These are phyloP conservation scores for Epinotia ramella DNA, from an alignment of 2,888 invertebrate species.

Conservation along the genomic window DNA sequence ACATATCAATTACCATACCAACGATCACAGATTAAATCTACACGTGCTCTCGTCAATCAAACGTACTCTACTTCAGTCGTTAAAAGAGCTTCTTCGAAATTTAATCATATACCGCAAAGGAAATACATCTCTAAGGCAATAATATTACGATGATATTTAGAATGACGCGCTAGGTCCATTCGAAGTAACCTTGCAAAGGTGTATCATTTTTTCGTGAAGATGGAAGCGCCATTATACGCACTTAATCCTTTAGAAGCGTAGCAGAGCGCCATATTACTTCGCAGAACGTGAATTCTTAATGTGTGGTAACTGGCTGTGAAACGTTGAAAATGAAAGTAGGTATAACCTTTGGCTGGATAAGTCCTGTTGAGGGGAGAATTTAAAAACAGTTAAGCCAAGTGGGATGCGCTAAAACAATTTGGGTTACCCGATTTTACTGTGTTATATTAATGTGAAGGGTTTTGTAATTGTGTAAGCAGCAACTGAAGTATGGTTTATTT, in stretches of 20 bases:
- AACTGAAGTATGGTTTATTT: neutral
- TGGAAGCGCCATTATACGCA: constrained; percentile 54
- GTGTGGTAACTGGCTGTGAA: constrained; percentile 46
- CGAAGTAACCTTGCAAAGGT: constrained; percentile 51
- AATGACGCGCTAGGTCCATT: constrained; percentile 5
- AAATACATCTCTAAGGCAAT: constrained; percentile 43
- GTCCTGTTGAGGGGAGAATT: constrained; percentile 34
- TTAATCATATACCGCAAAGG: constrained; percentile 47
- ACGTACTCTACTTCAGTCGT: constrained; percentile 61
- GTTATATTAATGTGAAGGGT: neutral
- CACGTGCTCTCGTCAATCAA: constrained; percentile 54
- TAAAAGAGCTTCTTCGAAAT: constrained; percentile 59
- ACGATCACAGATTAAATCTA: constrained; percentile 50
- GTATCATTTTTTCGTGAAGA: constrained; percentile 60
- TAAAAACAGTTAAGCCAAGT: constrained; percentile 33
- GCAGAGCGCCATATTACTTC: constrained; percentile 48
- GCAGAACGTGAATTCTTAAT: constrained; percentile 54
- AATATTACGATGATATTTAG: constrained; percentile 53
- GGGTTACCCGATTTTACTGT: constrained; percentile 23
- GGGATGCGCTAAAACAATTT: constrained; percentile 32
- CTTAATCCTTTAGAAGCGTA: constrained; percentile 57
- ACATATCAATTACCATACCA: constrained; percentile 25
- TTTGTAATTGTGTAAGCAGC: neutral
- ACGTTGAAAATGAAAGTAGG: constrained; percentile 36
- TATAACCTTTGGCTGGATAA: constrained; percentile 30